A percentile compares a stretch with the other conserved stretches of the same genome.
Evolutionary conservation across 2,113 vertebrate species (phyloP).

Genomic region (Brienomyrus longianalis): DNA sequence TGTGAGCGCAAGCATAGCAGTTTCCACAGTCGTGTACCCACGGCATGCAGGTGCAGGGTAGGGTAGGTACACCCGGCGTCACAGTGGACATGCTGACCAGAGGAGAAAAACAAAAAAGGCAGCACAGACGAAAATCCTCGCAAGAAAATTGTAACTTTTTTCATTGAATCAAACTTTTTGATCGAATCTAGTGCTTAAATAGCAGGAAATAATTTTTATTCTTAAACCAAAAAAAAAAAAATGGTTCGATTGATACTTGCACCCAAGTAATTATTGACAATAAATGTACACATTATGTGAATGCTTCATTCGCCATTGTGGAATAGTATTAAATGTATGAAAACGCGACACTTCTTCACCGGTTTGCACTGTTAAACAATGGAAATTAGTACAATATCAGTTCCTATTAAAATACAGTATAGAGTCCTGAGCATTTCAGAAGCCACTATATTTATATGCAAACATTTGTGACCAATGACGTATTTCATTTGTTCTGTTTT

Average conservation of each 20-base stretch:
- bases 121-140: not conserved
- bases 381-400: not conserved
- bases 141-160: not conserved
- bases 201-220: not conserved
- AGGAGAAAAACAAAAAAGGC: not conserved
- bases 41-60: constrained; percentile 63
- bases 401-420: not conserved
- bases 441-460: not conserved
- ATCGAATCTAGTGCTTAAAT: not conserved
- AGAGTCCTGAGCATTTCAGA: not conserved
- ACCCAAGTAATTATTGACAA: not conserved
- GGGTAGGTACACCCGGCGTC: constrained; percentile 1
- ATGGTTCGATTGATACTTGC: not conserved
- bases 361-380: not conserved
- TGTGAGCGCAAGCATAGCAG: constrained; percentile 47
- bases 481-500: not conserved
- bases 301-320: not conserved
- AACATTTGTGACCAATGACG: not conserved
- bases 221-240: not conserved
- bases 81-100: not conserved
- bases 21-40: constrained; percentile 49
- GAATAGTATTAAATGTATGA: not conserved
- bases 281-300: not conserved
- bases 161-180: not conserved
- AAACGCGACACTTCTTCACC: not conserved